phyloP scores from a whole-genome alignment of 2,113 vertebrate species.

The Meleagris gallopavo region DNA sequence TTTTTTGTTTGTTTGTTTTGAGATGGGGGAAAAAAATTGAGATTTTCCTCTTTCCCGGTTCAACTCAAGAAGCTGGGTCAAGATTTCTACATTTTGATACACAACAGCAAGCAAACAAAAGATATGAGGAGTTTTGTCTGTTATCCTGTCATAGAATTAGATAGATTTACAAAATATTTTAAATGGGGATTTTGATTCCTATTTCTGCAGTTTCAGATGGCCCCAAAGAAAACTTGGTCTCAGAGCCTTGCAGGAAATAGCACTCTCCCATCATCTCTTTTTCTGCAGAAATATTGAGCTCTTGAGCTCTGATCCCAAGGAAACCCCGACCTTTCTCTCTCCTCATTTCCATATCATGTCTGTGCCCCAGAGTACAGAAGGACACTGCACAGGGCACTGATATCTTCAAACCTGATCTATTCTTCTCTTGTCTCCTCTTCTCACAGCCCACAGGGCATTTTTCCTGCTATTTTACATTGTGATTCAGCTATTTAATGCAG shows the following conservation, averaged over 20 bases:
- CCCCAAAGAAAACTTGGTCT: neutral
- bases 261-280: neutral
- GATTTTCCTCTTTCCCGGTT: neutral
- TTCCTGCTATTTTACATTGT: neutral
- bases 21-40: accelerated
- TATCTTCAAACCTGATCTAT: neutral
- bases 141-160: neutral
- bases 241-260: neutral
- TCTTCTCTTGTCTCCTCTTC: neutral
- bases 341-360: neutral
- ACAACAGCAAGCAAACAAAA: neutral
- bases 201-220: neutral
- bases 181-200: neutral
- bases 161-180: neutral
- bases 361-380: neutral
- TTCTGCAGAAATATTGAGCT: neutral
- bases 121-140: neutral
- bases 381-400: neutral
- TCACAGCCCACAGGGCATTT: neutral
- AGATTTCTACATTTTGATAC: neutral
- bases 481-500: neutral
- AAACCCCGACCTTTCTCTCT: neutral
- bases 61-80: neutral
- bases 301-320: neutral
- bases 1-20: neutral